These are phyloP conservation scores for Nycticryphes semicollaris DNA, from an alignment of 2,113 vertebrate genomes.

Conservation along the genomic window DNA sequence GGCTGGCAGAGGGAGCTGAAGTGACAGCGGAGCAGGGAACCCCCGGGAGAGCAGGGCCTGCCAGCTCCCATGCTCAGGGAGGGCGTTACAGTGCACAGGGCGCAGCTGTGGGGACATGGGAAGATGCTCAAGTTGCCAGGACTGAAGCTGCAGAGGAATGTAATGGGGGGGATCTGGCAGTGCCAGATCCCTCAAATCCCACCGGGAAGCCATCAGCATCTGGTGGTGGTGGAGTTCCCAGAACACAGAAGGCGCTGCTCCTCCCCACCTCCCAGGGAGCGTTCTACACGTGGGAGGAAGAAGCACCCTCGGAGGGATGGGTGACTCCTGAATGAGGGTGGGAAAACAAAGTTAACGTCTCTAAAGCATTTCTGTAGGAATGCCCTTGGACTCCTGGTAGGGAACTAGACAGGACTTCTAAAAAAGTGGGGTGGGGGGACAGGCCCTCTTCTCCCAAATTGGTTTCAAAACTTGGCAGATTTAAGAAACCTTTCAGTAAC, in stretches of 20 bases:
- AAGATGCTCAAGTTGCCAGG: not conserved
- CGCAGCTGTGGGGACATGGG: not conserved
- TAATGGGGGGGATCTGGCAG: not conserved
- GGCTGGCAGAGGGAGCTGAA: not conserved
- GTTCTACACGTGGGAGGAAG: not conserved
- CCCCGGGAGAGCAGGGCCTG: not conserved
- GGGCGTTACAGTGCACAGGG: not conserved
- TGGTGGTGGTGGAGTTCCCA: accelerated
- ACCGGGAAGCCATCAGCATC: not conserved
- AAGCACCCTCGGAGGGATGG: not conserved
- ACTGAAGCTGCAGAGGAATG: not conserved
- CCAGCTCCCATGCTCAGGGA: not conserved
- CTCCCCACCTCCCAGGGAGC: not conserved
- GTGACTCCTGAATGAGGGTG: not conserved
- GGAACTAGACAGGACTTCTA: constrained; percentile 21
- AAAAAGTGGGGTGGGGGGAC: not conserved
- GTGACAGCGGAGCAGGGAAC: not conserved
- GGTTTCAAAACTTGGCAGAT: constrained; percentile 67
- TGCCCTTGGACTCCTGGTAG: constrained; percentile 32
- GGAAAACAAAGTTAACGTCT: not conserved
- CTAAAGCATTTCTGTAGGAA: constrained; percentile 40
- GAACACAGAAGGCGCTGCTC: not conserved
- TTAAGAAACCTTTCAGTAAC: constrained; percentile 67
- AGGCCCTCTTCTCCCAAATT: constrained; percentile 36
- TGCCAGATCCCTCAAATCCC: constrained; percentile 17